Percentiles rank a stretch among this genome's conserved stretches.
Conservation (phyloP, 2,888 invertebrate genomes). For the Apomyelois bistriatella region DNA sequence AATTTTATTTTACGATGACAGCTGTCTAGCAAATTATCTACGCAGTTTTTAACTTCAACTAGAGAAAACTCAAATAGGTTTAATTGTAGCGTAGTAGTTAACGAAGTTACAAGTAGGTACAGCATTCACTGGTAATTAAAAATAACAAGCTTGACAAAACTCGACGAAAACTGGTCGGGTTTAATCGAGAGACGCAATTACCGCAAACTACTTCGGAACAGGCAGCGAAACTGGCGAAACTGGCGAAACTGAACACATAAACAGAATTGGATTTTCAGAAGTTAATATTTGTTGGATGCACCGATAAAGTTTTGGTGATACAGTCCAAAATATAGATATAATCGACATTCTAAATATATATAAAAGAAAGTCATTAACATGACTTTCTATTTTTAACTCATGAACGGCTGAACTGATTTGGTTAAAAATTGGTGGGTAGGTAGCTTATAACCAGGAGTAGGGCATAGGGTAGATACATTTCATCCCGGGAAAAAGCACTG, state of each 20-base stretch:
- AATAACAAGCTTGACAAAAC: background rate
- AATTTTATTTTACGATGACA: too few species aligned
- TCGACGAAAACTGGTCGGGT: background rate
- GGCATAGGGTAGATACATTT: too few species aligned
- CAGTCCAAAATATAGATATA: background rate
- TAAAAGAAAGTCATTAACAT: too few species aligned
- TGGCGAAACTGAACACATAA: background rate
- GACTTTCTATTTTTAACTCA: too few species aligned
- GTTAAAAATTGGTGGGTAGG: too few species aligned
- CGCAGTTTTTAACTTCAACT: background rate
- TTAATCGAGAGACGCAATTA: constrained; percentile 7
- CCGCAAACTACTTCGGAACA: background rate
- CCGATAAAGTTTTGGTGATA: background rate
- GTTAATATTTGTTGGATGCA: background rate
- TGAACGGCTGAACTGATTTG: too few species aligned
- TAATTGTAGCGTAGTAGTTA: too few species aligned
- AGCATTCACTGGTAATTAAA: background rate
- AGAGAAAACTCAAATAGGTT: background rate
- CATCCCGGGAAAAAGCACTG: too few species aligned
- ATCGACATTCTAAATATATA: too few species aligned
- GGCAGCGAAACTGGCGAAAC: background rate
- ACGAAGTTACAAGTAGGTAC: background rate
- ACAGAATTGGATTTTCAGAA: background rate
- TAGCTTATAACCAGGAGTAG: too few species aligned
- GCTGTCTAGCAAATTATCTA: too few species aligned